Evolutionary conservation across 2,797 vertebrate species (phyloP).

Genomic region (Gallinago stenura): DNA sequence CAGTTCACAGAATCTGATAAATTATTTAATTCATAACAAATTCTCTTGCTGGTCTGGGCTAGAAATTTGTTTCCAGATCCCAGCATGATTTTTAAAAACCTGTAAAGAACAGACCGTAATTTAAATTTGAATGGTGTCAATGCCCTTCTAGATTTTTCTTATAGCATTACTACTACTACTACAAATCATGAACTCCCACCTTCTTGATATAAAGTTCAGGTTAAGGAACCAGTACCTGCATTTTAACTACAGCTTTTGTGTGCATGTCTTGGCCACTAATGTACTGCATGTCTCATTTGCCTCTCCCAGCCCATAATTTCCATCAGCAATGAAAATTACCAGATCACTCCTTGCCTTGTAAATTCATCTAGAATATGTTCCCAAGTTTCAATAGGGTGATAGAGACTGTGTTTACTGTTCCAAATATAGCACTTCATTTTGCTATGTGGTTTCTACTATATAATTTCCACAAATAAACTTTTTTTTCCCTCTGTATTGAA

Average conservation of each 20-base stretch:
- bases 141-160: neutral
- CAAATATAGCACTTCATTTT: neutral
- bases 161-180: neutral
- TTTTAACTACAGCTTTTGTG: neutral
- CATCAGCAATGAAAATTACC: neutral
- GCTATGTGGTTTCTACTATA: neutral
- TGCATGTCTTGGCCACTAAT: neutral
- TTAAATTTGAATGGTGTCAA: neutral
- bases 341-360: neutral
- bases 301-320: conserved; percentile 10
- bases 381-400: neutral
- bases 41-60: neutral
- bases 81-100: neutral
- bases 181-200: neutral
- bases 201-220: neutral
- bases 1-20: neutral
- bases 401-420: neutral
- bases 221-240: neutral
- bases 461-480: conserved; percentile 23
- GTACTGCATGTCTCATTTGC: neutral
- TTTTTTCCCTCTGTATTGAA: neutral
- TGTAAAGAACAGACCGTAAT: neutral
- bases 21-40: neutral
- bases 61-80: neutral
- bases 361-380: neutral